These are phyloP conservation scores for Hoplias malabaricus DNA, from an alignment of 2,113 vertebrate genomes.

Conservation along the genomic window DNA sequence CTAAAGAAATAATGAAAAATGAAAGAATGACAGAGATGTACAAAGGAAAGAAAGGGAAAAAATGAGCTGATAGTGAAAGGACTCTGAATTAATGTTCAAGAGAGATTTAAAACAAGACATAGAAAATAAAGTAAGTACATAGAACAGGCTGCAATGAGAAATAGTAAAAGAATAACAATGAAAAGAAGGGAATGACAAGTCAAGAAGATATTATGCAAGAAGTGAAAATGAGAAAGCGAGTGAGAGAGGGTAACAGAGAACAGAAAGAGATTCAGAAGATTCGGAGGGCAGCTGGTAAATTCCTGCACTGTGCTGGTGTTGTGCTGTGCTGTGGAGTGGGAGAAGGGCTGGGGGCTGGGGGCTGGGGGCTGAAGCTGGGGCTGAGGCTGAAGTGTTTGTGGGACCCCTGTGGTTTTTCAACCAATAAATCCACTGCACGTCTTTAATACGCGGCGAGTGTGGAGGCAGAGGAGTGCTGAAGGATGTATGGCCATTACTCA, in stretches of 20 bases:
- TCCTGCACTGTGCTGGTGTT: slow-evolving; percentile 51
- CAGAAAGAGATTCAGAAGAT: slow-evolving; percentile 26
- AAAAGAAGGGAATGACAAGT: slow-evolving; percentile 17
- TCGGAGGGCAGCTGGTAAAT: slow-evolving; percentile 55
- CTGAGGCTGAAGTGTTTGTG: slow-evolving; percentile 68
- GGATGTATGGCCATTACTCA: slow-evolving; percentile 72
- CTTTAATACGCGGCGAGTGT: slow-evolving; percentile 73
- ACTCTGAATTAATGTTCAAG: too few relatives aligned
- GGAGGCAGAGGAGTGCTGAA: slow-evolving; percentile 64
- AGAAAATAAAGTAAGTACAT: too few relatives aligned
- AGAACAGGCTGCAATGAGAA: too few relatives aligned
- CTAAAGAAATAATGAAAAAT: not conserved
- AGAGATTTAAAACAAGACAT: too few relatives aligned
- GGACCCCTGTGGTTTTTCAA: slow-evolving; percentile 74
- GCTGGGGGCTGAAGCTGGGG: too few relatives aligned
- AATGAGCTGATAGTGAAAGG: not conserved
- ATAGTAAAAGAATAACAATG: too few relatives aligned
- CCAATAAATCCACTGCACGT: slow-evolving; percentile 74
- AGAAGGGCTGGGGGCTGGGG: slow-evolving; percentile 60
- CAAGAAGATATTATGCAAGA: too few relatives aligned
- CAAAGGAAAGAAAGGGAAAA: slow-evolving; percentile 3
- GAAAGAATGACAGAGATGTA: not conserved
- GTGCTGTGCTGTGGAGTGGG: slow-evolving; percentile 55
- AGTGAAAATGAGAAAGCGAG: slow-evolving; percentile 18
- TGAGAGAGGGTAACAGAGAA: slow-evolving; percentile 4